These are phyloP conservation scores for Percopsis transmontana DNA, from an alignment of 2,113 vertebrate species.

Conservation along the genomic window DNA sequence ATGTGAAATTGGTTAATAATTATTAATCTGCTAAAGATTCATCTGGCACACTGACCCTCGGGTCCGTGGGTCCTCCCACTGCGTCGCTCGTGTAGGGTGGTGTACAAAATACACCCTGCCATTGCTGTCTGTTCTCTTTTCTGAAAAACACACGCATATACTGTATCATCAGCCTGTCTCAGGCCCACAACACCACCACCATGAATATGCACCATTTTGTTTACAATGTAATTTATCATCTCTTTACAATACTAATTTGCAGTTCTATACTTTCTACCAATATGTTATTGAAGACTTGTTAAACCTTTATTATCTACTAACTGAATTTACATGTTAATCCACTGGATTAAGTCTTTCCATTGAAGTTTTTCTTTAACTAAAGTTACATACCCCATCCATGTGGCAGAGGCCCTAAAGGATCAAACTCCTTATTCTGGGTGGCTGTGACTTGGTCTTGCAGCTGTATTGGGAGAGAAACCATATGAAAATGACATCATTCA, in stretches of 20 bases:
- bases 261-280: too few species aligned
- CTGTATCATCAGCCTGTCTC: neutral
- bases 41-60: slow-evolving; percentile 84
- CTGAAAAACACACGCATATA: slow-evolving; percentile 61
- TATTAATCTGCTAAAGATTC: neutral
- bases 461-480: slow-evolving; percentile 53
- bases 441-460: slow-evolving; percentile 87
- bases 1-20: too few species aligned
- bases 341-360: neutral
- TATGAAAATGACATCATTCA: neutral
- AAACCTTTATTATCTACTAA: too few species aligned
- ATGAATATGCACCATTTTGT: neutral
- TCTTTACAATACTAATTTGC: too few species aligned
- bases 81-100: slow-evolving; percentile 91
- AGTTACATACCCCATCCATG: slow-evolving; percentile 91
- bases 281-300: too few species aligned
- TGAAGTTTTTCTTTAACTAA: neutral
- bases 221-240: too few species aligned
- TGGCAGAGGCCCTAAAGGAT: slow-evolving; percentile 94
- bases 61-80: slow-evolving; percentile 96
- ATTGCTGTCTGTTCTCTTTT: slow-evolving; percentile 93
- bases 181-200: neutral
- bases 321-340: too few species aligned
- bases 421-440: slow-evolving; percentile 92
- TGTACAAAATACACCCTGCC: slow-evolving; percentile 98